Base-by-base conservation (phyloP, 2,888 invertebrate species). In the Hirtodrosophila trivittata region DNA sequence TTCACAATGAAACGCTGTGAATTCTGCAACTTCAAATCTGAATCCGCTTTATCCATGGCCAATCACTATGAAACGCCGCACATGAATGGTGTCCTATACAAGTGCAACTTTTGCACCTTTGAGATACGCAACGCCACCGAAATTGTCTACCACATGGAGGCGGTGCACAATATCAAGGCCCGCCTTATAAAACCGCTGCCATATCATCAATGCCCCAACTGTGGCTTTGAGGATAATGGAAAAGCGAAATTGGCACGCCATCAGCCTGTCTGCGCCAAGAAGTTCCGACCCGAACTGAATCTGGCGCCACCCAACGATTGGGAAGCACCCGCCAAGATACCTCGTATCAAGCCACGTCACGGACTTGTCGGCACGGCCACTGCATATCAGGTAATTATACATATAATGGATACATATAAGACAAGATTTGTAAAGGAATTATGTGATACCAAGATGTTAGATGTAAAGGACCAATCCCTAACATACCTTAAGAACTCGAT, bases 301-400 rank as follows among this genome's bases (percentile, higher is more conserved):
- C 92, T 96, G 78, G 94, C 95, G 74, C 97, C 97, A 3, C 96
- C 97, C 0, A 91, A 94, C 1, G 97, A 97, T 87, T 97, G 97
- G 96, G 97, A 97, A 87, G 97, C 97, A 1, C 97, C 97, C 0
- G 97, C 97, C 3, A 97, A 97, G 91, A 97, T 97, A 91, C 96
- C 97, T 65, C 94, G 91, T 13, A 91, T 91, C 28, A 91, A 91
- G 72, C 91, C 91, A 4, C 81, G 91, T 1, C 91, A 91, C 55
- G 91, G 91, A 1, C 76, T 91, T 1, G 91, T 91, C 5, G 91
- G 91, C 38, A 91, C 91, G 9, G 91, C 91, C 6, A 91, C 91
- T 10, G 91, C 91, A n/a, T 91, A 91, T 80, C 91, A 91, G 85
- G 90, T 91, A 64, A 42, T n/a, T 35, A 43, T 9, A 8, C 10